These are phyloP conservation scores for Gila orcuttii DNA, from an alignment of 2,113 vertebrate genomes.

Conservation along the genomic window DNA sequence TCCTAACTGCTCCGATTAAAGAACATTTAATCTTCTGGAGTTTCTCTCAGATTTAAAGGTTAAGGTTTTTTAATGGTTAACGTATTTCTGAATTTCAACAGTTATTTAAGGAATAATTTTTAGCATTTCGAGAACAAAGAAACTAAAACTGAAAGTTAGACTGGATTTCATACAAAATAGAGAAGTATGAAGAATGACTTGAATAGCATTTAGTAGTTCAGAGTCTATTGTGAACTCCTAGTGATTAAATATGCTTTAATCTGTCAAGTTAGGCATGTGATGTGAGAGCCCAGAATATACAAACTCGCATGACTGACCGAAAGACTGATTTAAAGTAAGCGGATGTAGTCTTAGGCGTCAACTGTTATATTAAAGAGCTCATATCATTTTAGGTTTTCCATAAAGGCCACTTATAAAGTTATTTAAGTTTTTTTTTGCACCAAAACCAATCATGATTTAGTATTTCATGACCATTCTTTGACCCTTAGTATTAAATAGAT, in stretches of 20 bases:
- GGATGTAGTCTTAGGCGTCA: neutral
- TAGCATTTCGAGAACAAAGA: constrained; percentile 17
- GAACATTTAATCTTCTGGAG: constrained; percentile 22
- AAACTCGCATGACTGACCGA: neutral
- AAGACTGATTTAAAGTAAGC: constrained; percentile 7
- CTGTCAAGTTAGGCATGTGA: constrained; percentile 10
- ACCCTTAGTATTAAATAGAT: neutral
- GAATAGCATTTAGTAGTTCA: constrained; percentile 15
- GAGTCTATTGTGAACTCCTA: constrained; percentile 28
- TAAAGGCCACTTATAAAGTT: neutral
- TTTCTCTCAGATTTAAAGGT: constrained; percentile 35
- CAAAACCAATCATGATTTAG: neutral
- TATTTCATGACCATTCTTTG: neutral
- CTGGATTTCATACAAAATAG: constrained; percentile 3
- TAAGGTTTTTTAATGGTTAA: neutral
- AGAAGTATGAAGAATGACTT: neutral
- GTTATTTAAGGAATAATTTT: neutral
- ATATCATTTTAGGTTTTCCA: neutral
- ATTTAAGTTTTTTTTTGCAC: neutral
- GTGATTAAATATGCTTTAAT: constrained; percentile 24
- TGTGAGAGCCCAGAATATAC: neutral
- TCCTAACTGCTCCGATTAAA: constrained; percentile 10
- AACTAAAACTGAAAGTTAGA: constrained; percentile 2
- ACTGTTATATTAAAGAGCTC: constrained; percentile 12
- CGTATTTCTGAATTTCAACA: neutral